Conservation (phyloP, 2,797 vertebrate genomes). For the Peromyscus melanophrys region DNA sequence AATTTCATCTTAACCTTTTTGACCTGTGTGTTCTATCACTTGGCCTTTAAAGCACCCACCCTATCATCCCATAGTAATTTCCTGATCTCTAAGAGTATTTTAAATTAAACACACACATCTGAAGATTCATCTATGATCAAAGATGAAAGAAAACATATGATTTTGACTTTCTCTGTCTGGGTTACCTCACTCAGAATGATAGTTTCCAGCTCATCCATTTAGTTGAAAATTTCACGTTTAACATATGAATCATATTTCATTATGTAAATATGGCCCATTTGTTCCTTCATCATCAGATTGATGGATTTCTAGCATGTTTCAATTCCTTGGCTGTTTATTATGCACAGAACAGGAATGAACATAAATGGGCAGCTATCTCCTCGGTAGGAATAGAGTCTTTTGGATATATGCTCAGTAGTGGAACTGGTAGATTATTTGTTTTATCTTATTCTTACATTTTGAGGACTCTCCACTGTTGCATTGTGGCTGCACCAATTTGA, state of each 20-base stretch:
- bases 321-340: neutral
- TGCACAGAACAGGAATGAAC: neutral
- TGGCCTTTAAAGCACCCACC: neutral
- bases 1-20: neutral
- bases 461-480: too few relatives aligned
- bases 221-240: neutral
- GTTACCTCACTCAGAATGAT: neutral
- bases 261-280: neutral
- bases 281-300: neutral
- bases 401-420: neutral
- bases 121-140: neutral
- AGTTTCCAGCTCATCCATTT: neutral
- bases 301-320: neutral
- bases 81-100: neutral
- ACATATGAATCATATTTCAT: neutral
- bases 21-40: neutral
- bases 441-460: neutral
- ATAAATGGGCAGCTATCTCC: neutral
- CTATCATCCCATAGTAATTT: neutral
- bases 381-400: neutral
- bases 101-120: neutral
- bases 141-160: neutral
- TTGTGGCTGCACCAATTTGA: neutral
- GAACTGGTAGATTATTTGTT: neutral
- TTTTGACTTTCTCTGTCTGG: neutral